Evolutionary conservation across 2,797 vertebrate genomes (phyloP), one percentile per base, ranked within the genome.

Genomic region (Danio jaintianensis): DNA sequence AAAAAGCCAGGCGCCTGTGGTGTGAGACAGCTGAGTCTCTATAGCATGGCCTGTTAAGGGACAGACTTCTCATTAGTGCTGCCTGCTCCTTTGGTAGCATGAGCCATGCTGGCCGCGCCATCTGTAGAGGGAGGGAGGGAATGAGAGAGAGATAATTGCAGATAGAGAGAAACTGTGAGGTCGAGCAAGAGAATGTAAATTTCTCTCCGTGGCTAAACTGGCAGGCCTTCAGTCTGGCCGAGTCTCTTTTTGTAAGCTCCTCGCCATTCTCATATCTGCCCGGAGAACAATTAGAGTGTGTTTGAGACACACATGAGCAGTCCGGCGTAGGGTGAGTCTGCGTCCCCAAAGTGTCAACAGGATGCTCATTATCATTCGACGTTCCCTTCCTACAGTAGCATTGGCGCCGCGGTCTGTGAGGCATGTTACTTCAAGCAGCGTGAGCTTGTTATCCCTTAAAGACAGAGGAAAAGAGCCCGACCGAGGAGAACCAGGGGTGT

Each of bases 401-500:
- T 16, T 71, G 66, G 64, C 52, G 38, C 76, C 16, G 45, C 53
- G 42, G 48, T 69, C 59, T 71, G 59, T 45, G 66, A 81, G 79
- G 42, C 63, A 15, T 75, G 59, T 56, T 75, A 72, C 83, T 81
- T 63, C 40, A 52, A 59, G 53, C 67, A 38, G 64, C 50, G 7
- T 69, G 56, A 78, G 80, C 83, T 82, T 81, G 78, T 82, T 82
- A 82, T 82, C 61, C 79, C 76, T 85, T 79, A 73, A 80, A 82
- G 58, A 76, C 72, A 75, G 61, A 80, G 76, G 48, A 82, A 82
- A 50, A 69, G 62, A 59, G 67, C 36, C 50, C 12, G 47, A 62
- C 79, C 69, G 45, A 80, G 67, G 69, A 79, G 56, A 72, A 61
- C 48, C 13, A 64, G 62, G 73, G 76, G 75, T 63, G 42, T 45